Evolutionary conservation across 2,113 vertebrate genomes (phyloP), one percentile per base, ranked within the genome.

Genomic region (Zapus hudsonius): DNA sequence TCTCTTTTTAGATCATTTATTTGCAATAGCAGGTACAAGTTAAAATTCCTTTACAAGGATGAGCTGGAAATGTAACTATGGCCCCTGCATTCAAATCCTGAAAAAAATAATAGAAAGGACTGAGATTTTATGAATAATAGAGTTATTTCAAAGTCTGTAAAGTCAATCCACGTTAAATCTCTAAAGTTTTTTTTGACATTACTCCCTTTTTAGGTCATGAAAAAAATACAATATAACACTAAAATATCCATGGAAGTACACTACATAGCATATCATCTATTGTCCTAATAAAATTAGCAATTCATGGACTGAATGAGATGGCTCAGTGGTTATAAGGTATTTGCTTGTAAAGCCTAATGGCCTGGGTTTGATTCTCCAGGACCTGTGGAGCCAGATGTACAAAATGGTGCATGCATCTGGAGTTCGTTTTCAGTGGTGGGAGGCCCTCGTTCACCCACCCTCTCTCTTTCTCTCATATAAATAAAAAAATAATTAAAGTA

Each of bases 1-100:
- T 81, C 64, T 75, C 63, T 25, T 82, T 93, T 90, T 52, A 72
- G 70, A 80, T 82, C 72, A 92, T 89, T 83, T 90, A 93, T 94
- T 87, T 87, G 66, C 89, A 72, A 40, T 31, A 11, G 15, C 8
- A 57, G 22, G 27, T n/a, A 55, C 47, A 79, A 63, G 80, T 75
- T 89, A 87, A 79, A 91, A 89, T 82, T 63, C 52, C 75, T 70
- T 7, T 57, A 29, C 57, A 57, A 92, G 91, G 66, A 70, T 74
- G 76, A 84, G 75, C 69, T 47, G 7, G n/a, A 22, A 61, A 72
- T 11, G 7, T 47, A 67, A 83, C 40, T 55, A 47, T 40, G 84
- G 84, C 38, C 31, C 75, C 40, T 9, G 25, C 3, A 7, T 72
- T 40, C 20, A 73, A 66, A 52, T 70, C 86, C 81, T 78, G 47